Conservation (phyloP, 2,888 invertebrate species). For the Thera obeliscata region DNA sequence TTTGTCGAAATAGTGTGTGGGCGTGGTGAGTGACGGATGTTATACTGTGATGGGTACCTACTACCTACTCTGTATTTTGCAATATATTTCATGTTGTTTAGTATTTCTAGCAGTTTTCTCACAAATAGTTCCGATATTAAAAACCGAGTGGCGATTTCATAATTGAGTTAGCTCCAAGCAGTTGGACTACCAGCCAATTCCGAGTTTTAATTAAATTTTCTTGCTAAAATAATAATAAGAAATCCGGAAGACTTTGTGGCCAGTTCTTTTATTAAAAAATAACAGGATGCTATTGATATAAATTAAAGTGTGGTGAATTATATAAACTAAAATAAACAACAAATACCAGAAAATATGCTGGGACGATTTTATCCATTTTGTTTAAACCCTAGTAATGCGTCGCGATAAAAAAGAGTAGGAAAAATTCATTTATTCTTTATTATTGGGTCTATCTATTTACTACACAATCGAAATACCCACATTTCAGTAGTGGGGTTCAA, state of each 20-base stretch:
- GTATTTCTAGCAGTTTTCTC: conserved; percentile 1
- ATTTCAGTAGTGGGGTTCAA: conserved; percentile 25
- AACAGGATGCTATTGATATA: conserved; percentile 16
- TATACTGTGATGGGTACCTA: too few relatives aligned
- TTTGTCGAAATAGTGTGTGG: too few relatives aligned
- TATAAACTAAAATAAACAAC: too few relatives aligned
- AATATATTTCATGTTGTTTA: background rate
- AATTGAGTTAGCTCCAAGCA: conserved; percentile 50
- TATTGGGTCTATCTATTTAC: background rate
- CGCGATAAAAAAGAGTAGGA: too few relatives aligned
- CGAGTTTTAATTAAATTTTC: conserved; percentile 68
- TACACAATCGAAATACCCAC: conserved; percentile 5
- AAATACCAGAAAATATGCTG: too few relatives aligned
- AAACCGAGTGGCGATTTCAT: conserved; percentile 57
- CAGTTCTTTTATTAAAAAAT: conserved; percentile 42
- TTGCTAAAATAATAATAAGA: conserved; percentile 53
- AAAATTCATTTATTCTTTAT: background rate
- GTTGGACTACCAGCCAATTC: conserved; percentile 63
- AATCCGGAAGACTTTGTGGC: conserved; percentile 53
- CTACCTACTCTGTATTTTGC: too few relatives aligned
- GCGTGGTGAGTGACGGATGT: too few relatives aligned
- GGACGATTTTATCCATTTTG: too few relatives aligned
- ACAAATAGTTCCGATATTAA: conserved; percentile 33
- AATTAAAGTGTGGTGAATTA: background rate
- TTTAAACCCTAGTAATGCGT: too few relatives aligned